Percentiles rank a stretch among this genome's conserved stretches.
These are phyloP conservation scores for Meda fulgida DNA, from an alignment of 2,797 vertebrate species.

Conservation along the genomic window DNA sequence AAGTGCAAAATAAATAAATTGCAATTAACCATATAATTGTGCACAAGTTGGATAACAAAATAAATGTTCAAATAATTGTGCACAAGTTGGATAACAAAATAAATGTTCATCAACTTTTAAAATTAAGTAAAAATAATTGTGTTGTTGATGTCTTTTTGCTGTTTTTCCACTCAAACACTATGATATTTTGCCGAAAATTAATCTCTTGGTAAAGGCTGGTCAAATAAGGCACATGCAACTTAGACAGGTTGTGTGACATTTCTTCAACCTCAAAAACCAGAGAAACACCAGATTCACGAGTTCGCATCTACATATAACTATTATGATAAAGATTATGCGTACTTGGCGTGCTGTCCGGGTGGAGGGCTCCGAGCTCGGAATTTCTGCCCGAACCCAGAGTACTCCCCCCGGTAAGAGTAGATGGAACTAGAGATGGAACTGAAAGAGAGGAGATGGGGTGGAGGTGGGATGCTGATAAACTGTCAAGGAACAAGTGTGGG, in stretches of 20 bases:
- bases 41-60: background rate
- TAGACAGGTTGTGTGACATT: background rate
- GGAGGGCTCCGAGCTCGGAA: too few relatives aligned
- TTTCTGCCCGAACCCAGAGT: too few relatives aligned
- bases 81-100: too few relatives aligned
- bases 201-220: background rate
- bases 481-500: too few relatives aligned
- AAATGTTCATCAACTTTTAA: background rate
- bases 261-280: background rate
- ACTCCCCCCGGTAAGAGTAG: too few relatives aligned
- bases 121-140: background rate
- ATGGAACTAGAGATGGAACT: too few relatives aligned
- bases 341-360: too few relatives aligned
- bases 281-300: conserved; percentile 6
- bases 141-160: background rate
- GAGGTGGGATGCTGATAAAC: too few relatives aligned
- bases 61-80: too few relatives aligned
- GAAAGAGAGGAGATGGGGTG: too few relatives aligned
- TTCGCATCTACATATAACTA: too few relatives aligned
- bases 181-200: background rate
- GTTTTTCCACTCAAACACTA: background rate
- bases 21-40: background rate
- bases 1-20: background rate
- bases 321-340: too few relatives aligned
- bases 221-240: background rate